These are phyloP conservation scores for Aphelenchoides avenae DNA, from an alignment of 1,140 invertebrate species.

Conservation along the genomic window DNA sequence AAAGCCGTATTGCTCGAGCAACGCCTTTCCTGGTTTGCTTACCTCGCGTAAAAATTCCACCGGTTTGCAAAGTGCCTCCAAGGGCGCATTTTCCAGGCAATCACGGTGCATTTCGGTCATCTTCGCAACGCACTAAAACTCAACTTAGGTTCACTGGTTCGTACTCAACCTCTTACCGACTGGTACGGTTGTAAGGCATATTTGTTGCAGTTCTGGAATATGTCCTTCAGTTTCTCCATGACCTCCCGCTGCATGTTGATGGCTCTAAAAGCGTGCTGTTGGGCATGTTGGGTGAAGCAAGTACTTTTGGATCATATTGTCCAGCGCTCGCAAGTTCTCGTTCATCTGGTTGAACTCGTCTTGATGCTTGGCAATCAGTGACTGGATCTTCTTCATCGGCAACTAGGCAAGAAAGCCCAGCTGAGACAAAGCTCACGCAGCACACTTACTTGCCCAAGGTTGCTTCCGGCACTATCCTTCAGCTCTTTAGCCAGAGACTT, in stretches of 20 bases:
- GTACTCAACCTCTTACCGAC: no score
- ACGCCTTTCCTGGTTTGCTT: constrained; percentile 8
- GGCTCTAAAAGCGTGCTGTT: neutral
- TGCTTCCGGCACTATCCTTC: constrained; percentile 10
- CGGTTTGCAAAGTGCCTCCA: no score
- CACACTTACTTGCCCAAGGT: constrained; percentile 21
- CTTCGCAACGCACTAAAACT: neutral
- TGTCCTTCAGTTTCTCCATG: neutral
- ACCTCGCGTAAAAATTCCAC: constrained; percentile 13
- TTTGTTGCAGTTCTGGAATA: neutral
- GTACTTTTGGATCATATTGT: constrained; percentile 33
- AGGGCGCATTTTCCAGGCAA: constrained; percentile 23
- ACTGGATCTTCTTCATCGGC: constrained; percentile 26
- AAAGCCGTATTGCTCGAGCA: constrained; percentile 25
- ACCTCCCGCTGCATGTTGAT: no score
- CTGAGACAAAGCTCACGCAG: constrained; percentile 1
- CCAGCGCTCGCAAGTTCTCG: constrained; percentile 23
- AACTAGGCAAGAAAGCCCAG: constrained; percentile 15
- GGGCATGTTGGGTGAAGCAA: constrained; percentile 5
- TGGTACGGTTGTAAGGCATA: no score
- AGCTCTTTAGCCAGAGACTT: constrained; percentile 22
- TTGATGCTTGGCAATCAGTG: constrained; percentile 13
- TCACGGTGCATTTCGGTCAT: constrained; percentile 23
- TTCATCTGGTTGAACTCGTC: constrained; percentile 21
- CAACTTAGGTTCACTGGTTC: no score